Evolutionary conservation across 2,888 invertebrate species (phyloP).

Genomic region (Amblyjoppa fuscipennis): DNA sequence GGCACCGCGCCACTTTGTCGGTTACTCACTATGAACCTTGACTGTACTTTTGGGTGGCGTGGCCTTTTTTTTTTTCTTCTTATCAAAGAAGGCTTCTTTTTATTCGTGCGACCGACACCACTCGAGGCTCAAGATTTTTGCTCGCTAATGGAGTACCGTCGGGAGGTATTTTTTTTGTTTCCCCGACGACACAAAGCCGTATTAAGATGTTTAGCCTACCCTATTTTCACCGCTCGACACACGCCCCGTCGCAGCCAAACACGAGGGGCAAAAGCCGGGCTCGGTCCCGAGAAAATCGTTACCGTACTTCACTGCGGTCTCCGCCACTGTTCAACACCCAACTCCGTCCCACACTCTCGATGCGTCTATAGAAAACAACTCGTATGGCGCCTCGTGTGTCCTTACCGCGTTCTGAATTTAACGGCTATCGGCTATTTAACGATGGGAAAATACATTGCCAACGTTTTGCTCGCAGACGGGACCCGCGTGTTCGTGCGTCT

Average conservation of each 20-base stretch:
- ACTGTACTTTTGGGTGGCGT: background rate
- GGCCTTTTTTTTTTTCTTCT: background rate
- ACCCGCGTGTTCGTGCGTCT: slow-evolving; percentile 16
- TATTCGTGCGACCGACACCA: background rate
- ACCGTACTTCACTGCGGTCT: slow-evolving; percentile 61
- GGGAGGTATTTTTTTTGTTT: slow-evolving; percentile 14
- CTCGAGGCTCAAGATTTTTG: background rate
- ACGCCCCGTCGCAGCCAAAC: background rate
- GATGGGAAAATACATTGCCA: slow-evolving; percentile 56
- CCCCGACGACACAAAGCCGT: slow-evolving; percentile 2
- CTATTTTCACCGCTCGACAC: slow-evolving; percentile 2
- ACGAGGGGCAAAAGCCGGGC: background rate
- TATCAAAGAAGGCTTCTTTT: background rate
- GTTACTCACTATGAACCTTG: too few species aligned
- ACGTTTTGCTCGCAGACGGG: slow-evolving; percentile 17
- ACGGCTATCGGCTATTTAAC: slow-evolving; percentile 54
- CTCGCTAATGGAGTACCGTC: slow-evolving; percentile 1
- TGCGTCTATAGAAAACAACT: slow-evolving; percentile 43
- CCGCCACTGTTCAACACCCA: slow-evolving; percentile 57
- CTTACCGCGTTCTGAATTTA: slow-evolving; percentile 53
- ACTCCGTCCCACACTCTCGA: slow-evolving; percentile 54
- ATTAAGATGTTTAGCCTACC: slow-evolving; percentile 18
- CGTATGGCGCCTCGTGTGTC: slow-evolving; percentile 11
- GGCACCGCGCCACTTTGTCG: too few species aligned
- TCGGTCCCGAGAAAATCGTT: slow-evolving; percentile 61